Evolutionary conservation across 2,113 vertebrate genomes (phyloP).

Genomic region (Pandion haliaetus): DNA sequence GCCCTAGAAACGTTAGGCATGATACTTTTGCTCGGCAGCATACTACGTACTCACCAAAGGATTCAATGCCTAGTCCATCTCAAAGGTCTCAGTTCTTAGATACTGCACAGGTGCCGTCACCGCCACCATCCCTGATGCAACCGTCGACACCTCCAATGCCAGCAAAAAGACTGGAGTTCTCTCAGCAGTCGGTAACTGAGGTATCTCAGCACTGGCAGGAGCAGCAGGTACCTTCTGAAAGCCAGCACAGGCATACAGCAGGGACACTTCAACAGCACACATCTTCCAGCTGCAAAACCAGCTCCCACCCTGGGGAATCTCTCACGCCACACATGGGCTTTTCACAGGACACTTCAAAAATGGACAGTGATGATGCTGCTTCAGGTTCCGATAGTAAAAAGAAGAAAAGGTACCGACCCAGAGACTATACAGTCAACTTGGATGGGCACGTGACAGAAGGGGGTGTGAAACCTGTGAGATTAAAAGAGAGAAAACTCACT

Average conservation of each 20-base stretch:
- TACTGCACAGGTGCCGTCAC: slow-evolving; percentile 76
- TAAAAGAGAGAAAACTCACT: slow-evolving; percentile 91
- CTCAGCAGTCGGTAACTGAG: slow-evolving; percentile 45
- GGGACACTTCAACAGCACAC: slow-evolving; percentile 69
- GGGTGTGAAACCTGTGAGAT: slow-evolving; percentile 82
- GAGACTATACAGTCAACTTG: slow-evolving; percentile 78
- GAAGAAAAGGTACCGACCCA: slow-evolving; percentile 84
- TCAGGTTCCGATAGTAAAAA: slow-evolving; percentile 81
- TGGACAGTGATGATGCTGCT: slow-evolving; percentile 75
- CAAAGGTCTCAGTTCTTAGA: slow-evolving; percentile 74
- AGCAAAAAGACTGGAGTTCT: slow-evolving; percentile 72
- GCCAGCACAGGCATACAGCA: slow-evolving; percentile 69
- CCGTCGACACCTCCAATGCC: slow-evolving; percentile 73
- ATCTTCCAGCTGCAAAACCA: slow-evolving; percentile 56
- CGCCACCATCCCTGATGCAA: slow-evolving; percentile 65
- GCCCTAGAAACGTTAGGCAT: slow-evolving; percentile 77
- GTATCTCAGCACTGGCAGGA: slow-evolving; percentile 77
- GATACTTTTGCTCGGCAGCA: slow-evolving; percentile 78
- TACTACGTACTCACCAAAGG: slow-evolving; percentile 80
- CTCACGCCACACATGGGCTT: slow-evolving; percentile 53
- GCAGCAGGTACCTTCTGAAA: slow-evolving; percentile 69
- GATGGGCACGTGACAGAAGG: slow-evolving; percentile 79
- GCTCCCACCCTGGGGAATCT: slow-evolving; percentile 56
- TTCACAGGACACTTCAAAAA: slow-evolving; percentile 69
- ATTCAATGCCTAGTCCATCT: slow-evolving; percentile 81